Evolutionary conservation across 92 coral and sea anemone genomes (phyloP), one percentile per base, ranked within the genome.

Genomic region (Epizoanthus scotinus): DNA sequence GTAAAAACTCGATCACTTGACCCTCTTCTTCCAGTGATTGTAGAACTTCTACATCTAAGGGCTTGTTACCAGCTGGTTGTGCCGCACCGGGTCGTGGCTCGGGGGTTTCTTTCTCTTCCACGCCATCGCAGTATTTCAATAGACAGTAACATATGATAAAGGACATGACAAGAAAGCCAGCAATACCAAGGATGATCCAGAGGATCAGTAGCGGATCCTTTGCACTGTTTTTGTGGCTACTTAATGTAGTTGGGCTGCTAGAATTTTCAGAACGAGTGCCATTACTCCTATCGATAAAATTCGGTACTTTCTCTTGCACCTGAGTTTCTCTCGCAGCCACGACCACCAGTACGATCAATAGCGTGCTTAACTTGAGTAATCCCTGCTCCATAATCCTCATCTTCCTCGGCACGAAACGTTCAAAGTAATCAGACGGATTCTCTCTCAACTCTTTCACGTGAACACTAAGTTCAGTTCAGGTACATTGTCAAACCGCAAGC

Each of bases 1-100:
- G 81, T 28, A 75, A 22, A 54, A 75, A 59, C 26, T 75, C 81
- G 17, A 59, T 75, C 67, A 75, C 81, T 75, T 75, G 81, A 3
- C 81, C 81, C 61, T 75, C 81, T 58, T 75, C 81, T 59, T 75
- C 56, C 18, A 75, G 57, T 24, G 67, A 22, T 57, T 75, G 68
- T 36, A 75, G 44, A 20, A 34, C 81, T 54, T 75, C 69, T 0
- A 75, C 68, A 15, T 63, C 68, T 5, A 20, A 28, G n/a, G 70
- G 63, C 6, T 75, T 75, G 22, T 38, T 75, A 1, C 54, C 81
- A 49, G 77, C 0, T n/a, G n/a, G n/a, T 10, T 36, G 56, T 31
- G 59, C 54, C 0, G 21, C 68, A 34, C 55, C 67, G 17, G 42
- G 21, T 8, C 18, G 27, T n/a, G 15, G 40, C 17, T 75, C 36